Conservation (phyloP, 2,888 invertebrate genomes). For the Linnaemya vulpina region DNA sequence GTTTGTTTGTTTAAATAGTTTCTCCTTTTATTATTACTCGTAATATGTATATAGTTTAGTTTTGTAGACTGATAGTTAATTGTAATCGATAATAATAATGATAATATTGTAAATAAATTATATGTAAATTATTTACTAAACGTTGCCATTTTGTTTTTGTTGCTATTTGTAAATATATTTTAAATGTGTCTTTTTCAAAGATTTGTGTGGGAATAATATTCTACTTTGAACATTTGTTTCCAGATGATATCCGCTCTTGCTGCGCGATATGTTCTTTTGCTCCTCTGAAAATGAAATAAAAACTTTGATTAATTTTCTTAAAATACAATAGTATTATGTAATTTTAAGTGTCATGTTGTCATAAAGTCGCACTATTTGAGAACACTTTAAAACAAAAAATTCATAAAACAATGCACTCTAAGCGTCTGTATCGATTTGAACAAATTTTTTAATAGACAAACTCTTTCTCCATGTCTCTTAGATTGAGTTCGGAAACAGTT, state of each 20-base stretch:
- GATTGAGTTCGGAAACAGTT: too few species aligned
- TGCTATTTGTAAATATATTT: slow-evolving; percentile 4
- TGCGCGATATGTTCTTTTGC: slow-evolving; percentile 73
- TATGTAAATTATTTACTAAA: slow-evolving; percentile 60
- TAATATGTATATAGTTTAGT: slow-evolving; percentile 12
- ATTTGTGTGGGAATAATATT: slow-evolving; percentile 37
- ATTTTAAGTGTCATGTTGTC: too few species aligned
- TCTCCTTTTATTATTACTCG: slow-evolving; percentile 4
- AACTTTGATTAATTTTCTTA: neutral
- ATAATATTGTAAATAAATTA: slow-evolving; percentile 64
- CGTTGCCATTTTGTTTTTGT: slow-evolving; percentile 58
- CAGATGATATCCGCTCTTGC: slow-evolving; percentile 65
- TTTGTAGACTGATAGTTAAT: slow-evolving; percentile 61
- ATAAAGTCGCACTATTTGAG: too few species aligned
- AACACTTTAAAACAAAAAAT: too few species aligned
- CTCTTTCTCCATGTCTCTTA: too few species aligned
- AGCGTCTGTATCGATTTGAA: too few species aligned
- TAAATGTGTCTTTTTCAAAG: slow-evolving; percentile 3
- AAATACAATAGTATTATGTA: too few species aligned
- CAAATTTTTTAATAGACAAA: too few species aligned
- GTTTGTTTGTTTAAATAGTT: neutral
- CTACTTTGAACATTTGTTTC: slow-evolving; percentile 68
- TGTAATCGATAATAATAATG: slow-evolving; percentile 43
- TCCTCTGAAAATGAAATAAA: slow-evolving; percentile 66
- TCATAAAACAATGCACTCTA: too few species aligned